Conservation (phyloP, 2,797 vertebrate species). For the Lemur catta region DNA sequence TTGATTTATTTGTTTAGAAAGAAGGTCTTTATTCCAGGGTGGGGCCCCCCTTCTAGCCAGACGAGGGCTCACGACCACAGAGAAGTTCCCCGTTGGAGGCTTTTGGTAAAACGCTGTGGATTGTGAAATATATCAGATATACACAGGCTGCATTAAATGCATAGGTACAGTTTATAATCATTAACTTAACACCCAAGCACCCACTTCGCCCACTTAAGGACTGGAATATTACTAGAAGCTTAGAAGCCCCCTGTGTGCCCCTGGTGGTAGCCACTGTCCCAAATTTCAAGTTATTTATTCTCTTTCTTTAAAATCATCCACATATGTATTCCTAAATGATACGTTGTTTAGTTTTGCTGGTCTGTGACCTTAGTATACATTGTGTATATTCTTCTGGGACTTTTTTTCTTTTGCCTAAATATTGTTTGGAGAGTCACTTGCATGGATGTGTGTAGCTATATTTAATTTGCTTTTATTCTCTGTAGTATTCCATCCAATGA, state of each 20-base stretch:
- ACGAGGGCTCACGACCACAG: background rate
- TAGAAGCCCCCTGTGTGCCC: background rate
- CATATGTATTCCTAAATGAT: background rate
- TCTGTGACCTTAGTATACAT: background rate
- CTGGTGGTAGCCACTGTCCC: background rate
- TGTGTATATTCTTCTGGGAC: background rate
- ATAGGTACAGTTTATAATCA: background rate
- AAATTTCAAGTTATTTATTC: background rate
- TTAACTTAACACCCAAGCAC: background rate
- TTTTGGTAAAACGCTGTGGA: background rate
- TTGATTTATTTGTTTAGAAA: constrained; percentile 25
- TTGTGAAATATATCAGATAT: background rate
- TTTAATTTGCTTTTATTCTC: background rate
- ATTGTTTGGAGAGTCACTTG: background rate
- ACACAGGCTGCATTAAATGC: background rate
- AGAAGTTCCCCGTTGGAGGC: background rate
- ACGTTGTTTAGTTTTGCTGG: background rate
- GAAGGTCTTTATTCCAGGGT: background rate
- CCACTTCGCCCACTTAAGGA: background rate
- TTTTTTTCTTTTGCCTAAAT: background rate
- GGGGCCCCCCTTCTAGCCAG: background rate
- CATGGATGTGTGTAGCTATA: background rate
- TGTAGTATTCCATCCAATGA: background rate
- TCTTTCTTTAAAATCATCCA: background rate
- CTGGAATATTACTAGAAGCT: background rate